Evolutionary conservation across 2,888 invertebrate genomes (phyloP), one percentile per base, ranked within the genome.

Genomic region (Melinaea menophilus): DNA sequence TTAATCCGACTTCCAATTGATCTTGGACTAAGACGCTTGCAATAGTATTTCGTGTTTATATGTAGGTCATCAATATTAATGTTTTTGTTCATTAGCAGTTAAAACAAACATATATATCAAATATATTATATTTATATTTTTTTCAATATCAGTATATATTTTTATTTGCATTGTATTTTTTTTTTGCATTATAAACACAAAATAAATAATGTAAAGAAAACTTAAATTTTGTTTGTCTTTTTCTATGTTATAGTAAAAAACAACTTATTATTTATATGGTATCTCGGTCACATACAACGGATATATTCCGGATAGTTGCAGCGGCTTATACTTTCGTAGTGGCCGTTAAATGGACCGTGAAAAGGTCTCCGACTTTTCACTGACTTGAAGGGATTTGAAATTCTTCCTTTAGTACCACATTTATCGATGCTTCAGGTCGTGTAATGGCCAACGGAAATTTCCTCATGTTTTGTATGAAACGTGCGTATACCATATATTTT

Each of bases 1-100:
- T 62, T 76, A 74, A 81, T 80, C 71, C 76, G 77, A 82, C 79
- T 83, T 81, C 76, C 79, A 82, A 64, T 63, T 62, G 81, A 81
- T 82, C 81, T 51, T 51, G 31, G 22, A 31, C 31, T 51, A 31
- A 51, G 51, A 31, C 51, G 48, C n/a, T 48, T 13, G 22, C 48
- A n/a, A 7, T 48, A 22, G 5, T 48, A n/a, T 12, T 48, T 13
- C 13, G 5, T 7, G 48, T 48, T n/a, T 22, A 48, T 48, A 48
- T 48, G 22, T n/a, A n/a, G 48, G 13, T 48, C 46, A 46, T n/a
- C n/a, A 12, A n/a, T n/a, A 46, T 46, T 46, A 46, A 46, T 46
- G n/a, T 46, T n/a, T 12, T 2, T 5, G 9, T n/a, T 46, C 9
- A 12, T 46, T 46, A 3, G 46, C 7, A 46, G n/a, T 12, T 46